Percentiles rank a stretch among this genome's conserved stretches.
Evolutionary conservation across 2,113 vertebrate species (phyloP).

Genomic region (Lutjanus erythropterus): DNA sequence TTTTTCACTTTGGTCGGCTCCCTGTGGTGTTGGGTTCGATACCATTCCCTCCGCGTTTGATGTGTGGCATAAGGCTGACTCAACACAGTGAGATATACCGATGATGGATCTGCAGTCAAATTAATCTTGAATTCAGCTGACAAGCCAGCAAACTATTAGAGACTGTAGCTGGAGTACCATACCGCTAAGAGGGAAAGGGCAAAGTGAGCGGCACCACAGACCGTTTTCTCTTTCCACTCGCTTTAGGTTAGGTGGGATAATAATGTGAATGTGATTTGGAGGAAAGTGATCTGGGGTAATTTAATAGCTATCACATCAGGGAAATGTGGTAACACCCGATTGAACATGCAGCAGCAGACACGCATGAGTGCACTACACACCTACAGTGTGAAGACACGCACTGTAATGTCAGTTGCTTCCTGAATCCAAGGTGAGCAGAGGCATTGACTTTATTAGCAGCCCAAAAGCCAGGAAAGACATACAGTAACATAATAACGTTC

Average conservation of each 20-base stretch:
- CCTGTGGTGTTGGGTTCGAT: constrained; percentile 63
- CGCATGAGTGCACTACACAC: background rate
- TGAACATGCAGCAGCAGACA: constrained; percentile 11
- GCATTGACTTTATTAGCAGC: background rate
- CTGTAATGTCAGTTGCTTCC: background rate
- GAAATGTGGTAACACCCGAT: constrained; percentile 30
- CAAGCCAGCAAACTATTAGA: constrained; percentile 61
- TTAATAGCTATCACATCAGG: constrained; percentile 48
- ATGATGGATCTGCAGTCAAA: constrained; percentile 74
- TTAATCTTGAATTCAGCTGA: constrained; percentile 66
- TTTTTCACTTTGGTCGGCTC: constrained; percentile 63
- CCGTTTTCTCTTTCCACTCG: constrained; percentile 56
- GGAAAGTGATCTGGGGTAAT: constrained; percentile 40
- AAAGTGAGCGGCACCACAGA: constrained; percentile 22
- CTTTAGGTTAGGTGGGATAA: constrained; percentile 48
- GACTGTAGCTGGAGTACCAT: constrained; percentile 38
- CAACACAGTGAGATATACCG: constrained; percentile 55
- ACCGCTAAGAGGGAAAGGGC: constrained; percentile 23
- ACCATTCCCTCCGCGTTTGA: constrained; percentile 68
- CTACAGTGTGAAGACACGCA: background rate
- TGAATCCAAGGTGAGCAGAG: constrained; percentile 15
- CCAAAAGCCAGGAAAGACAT: constrained; percentile 30
- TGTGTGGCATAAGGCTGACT: constrained; percentile 70
- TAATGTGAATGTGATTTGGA: constrained; percentile 47
- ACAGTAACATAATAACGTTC: constrained; percentile 18